Conservation (phyloP, 1,140 invertebrate genomes). For the Calosoma granatense region DNA sequence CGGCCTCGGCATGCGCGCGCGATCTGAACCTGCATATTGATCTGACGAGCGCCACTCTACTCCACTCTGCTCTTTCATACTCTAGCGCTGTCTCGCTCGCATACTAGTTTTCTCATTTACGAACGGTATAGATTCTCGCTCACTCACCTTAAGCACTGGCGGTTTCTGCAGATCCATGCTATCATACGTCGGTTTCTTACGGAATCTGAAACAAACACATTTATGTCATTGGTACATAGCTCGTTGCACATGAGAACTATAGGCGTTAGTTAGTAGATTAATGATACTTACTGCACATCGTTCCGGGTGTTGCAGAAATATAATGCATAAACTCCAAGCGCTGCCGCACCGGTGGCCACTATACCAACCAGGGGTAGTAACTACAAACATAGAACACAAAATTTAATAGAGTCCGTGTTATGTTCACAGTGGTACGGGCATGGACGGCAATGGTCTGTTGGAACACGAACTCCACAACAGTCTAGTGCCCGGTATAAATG, state of each 20-base stretch:
- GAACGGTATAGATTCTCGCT: background rate
- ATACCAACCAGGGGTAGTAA: conserved; percentile 28
- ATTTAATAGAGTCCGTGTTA: conserved; percentile 7
- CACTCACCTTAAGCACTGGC: conserved; percentile 35
- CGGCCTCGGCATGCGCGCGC: conserved; percentile 5
- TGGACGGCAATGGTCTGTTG: conserved; percentile 41
- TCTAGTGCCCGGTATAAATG: conserved; percentile 43
- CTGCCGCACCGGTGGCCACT: conserved; percentile 13
- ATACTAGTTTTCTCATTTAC: no score
- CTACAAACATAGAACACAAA: conserved; percentile 28
- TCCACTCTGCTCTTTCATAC: conserved; percentile 9
- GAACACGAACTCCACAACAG: conserved; percentile 52
- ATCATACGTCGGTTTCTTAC: conserved; percentile 19
- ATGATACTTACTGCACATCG: conserved; percentile 34
- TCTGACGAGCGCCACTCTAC: conserved; percentile 2
- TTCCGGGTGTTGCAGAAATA: conserved; percentile 29
- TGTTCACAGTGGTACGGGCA: background rate
- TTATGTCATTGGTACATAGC: background rate
- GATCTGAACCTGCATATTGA: conserved; percentile 2
- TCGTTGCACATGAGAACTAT: background rate
- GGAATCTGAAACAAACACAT: conserved; percentile 16
- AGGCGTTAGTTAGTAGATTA: background rate
- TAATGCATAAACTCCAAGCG: conserved; percentile 19
- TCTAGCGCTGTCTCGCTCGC: background rate
- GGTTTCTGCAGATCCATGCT: conserved; percentile 36